phyloP scores from a whole-genome alignment of 53 echinoderm and acorn worm genomes.

The Paelopatides confundens region DNA sequence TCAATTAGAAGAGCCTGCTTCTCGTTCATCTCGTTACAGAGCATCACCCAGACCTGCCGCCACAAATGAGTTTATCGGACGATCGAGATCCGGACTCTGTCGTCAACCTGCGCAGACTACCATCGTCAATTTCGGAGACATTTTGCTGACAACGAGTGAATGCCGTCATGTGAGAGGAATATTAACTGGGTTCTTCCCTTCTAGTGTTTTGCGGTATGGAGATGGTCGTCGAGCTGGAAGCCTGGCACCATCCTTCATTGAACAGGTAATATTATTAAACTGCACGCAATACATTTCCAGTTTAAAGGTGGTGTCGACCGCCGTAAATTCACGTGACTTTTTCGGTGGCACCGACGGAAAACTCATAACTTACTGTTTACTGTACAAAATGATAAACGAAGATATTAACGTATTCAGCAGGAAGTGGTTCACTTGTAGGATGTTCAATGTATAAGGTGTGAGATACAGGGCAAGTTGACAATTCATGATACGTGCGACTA shows the following conservation, averaged over 20 bases:
- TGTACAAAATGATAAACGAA: too few species aligned
- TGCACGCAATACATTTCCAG: too few species aligned
- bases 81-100: conserved; percentile 53
- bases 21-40: conserved; percentile 18
- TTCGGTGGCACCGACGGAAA: too few species aligned
- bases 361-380: too few species aligned
- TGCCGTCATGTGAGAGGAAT: conserved; percentile 76
- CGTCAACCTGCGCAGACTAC: conserved; percentile 76
- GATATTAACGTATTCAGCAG: too few species aligned
- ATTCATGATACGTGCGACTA: too few species aligned
- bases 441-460: too few species aligned
- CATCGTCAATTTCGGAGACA: conserved; percentile 77
- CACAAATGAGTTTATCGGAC: conserved; percentile 77
- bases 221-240: conserved; percentile 13
- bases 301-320: too few species aligned
- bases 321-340: too few species aligned
- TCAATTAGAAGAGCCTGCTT: background rate
- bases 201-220: conserved; percentile 69
- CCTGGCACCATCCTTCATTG: conserved; percentile 1
- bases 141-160: conserved; percentile 69
- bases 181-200: conserved; percentile 83
- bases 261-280: conserved; percentile 16
- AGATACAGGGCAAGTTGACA: too few species aligned
- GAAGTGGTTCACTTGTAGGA: too few species aligned
- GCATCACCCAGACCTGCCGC: conserved; percentile 15